Evolutionary conservation across 2,888 invertebrate genomes (phyloP), one percentile per base, ranked within the genome.

Genomic region (Stenichneumon culpator): DNA sequence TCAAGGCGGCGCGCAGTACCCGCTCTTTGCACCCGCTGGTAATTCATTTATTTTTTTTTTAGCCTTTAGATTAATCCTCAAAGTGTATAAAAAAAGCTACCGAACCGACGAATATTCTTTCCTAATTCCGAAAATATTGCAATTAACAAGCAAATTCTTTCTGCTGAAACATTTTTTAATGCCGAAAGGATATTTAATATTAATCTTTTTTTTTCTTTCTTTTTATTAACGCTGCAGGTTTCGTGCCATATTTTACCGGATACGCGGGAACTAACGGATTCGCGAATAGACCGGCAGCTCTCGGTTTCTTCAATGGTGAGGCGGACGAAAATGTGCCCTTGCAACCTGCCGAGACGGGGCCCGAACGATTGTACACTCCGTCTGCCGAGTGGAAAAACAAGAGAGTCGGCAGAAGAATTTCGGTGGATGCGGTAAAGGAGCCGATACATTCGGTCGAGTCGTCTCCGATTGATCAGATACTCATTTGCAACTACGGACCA

Each of bases 401-500:
- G 54, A 22, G 5, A 19, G 19, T 52, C 25, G 44, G 68, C n/a
- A 68, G 44, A 52, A 68, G 22, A 4, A 22, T 25, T 5, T 54
- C 39, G 7, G 4, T 6, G n/a, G 11, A 52, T 7, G 11, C 11
- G 50, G 19, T 28, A 1, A 14, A 52, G 16, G 5, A 16, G 25
- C 19, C 22, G 11, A 72, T 72, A 16, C 0, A 32, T 14, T 28
- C 54, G n/a, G 28, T 32, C 52, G 57, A 50, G 57, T 72, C 54
- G 54, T 52, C 72, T 9, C 39, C 52, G 19, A 52, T 6, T 50
- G 65, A 84, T 44, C 77, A 84, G n/a, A 81, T 84, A 19, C 67
- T 81, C 11, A 50, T 84, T 67, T 84, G 84, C 25, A 84, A 84
- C 44, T 84, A 84, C 16, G 84, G 84, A 67, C 77, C 84, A 32